Evolutionary conservation across 64 coral and sea anemone genomes (phyloP).

Genomic region (Actinia tenebrosa): DNA sequence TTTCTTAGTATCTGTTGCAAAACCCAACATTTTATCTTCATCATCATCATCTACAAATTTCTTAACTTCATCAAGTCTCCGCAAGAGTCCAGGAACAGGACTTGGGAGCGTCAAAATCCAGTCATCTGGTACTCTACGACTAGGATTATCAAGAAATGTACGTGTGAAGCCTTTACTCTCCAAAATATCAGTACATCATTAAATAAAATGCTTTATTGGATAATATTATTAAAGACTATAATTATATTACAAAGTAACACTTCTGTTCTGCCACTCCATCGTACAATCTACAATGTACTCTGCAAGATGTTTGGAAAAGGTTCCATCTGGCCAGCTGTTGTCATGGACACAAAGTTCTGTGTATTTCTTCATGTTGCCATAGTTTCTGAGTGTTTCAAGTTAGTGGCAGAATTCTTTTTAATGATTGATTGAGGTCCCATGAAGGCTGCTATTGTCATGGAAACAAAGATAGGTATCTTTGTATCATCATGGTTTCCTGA

Average conservation of each 20-base stretch:
- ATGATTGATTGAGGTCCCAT: too few relatives aligned
- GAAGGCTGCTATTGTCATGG: too few relatives aligned
- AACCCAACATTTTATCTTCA: background rate
- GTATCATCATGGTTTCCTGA: too few relatives aligned
- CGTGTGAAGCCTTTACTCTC: constrained; percentile 75
- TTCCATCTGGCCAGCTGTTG: too few relatives aligned
- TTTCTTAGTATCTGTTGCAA: background rate
- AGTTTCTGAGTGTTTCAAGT: too few relatives aligned
- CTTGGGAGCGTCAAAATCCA: constrained; percentile 74
- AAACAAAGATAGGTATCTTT: too few relatives aligned
- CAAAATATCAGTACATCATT: constrained; percentile 72
- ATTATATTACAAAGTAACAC: background rate
- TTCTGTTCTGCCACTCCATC: background rate
- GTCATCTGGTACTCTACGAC: constrained; percentile 53
- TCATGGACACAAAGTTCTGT: too few relatives aligned
- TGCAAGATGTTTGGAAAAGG: too few relatives aligned
- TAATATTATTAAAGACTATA: background rate
- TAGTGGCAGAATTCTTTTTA: too few relatives aligned
- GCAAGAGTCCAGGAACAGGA: constrained; percentile 38
- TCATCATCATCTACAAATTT: background rate
- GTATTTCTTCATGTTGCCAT: too few relatives aligned
- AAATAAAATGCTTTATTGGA: background rate
- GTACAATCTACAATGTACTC: too few relatives aligned
- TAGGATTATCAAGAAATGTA: constrained; percentile 84
- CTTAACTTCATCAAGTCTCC: background rate